phyloP scores from a whole-genome alignment of 1,140 invertebrate genomes.

The Drosophila truncata region DNA sequence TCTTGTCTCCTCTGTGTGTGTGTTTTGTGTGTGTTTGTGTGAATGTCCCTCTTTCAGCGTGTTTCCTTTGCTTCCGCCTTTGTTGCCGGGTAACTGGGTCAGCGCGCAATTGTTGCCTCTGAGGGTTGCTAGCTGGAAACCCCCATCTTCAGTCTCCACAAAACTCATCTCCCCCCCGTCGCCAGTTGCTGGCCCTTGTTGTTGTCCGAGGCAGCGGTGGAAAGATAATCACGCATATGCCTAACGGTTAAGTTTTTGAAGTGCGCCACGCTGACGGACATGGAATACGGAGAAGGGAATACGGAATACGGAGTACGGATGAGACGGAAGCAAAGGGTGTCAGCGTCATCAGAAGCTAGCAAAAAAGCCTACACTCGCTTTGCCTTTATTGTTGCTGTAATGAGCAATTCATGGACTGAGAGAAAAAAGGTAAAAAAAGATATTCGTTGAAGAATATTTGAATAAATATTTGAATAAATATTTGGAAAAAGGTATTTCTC shows the following conservation, averaged over 20 bases:
- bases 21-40: background rate
- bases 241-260: slow-evolving; percentile 83
- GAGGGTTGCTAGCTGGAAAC: slow-evolving; percentile 49
- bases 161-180: slow-evolving; percentile 2
- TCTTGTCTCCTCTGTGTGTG: slow-evolving; percentile 4
- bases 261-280: slow-evolving; percentile 53
- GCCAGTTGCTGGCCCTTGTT: slow-evolving; percentile 10
- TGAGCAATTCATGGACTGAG: slow-evolving; percentile 56
- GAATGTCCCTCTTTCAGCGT: slow-evolving; percentile 70
- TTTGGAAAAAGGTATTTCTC: no score
- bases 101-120: slow-evolving; percentile 78
- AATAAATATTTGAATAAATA: no score
- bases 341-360: slow-evolving; percentile 53
- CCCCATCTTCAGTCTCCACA: background rate
- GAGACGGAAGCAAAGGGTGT: slow-evolving; percentile 61
- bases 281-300: slow-evolving; percentile 6
- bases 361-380: slow-evolving; percentile 19
- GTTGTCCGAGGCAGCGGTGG: slow-evolving; percentile 57
- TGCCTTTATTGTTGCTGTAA: slow-evolving; percentile 52
- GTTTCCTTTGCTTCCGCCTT: slow-evolving; percentile 83
- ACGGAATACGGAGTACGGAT: slow-evolving; percentile 4
- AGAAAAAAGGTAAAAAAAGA: no score
- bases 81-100: slow-evolving; percentile 83
- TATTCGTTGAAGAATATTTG: no score
- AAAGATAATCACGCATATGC: slow-evolving; percentile 83